phyloP scores from a whole-genome alignment of 2,797 vertebrate genomes.

The Coilia nasus region DNA sequence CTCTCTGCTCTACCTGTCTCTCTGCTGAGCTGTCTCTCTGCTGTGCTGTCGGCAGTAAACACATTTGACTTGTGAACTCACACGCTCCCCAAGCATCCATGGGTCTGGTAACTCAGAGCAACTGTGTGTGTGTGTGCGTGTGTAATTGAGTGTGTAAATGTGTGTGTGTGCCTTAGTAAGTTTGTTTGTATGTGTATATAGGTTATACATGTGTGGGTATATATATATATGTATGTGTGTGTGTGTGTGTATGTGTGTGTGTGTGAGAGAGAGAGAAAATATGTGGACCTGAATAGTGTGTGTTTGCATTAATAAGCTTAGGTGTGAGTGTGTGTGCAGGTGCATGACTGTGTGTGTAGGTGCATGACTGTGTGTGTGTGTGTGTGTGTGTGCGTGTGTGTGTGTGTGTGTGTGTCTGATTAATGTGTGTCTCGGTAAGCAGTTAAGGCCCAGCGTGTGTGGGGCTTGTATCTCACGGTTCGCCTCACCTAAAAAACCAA shows the following conservation, averaged over 20 bases:
- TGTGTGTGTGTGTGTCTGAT: background rate
- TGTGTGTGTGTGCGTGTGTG: conserved; percentile 9
- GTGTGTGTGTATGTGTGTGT: background rate
- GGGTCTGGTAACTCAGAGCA: background rate
- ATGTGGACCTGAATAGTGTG: background rate
- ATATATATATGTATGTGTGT: background rate
- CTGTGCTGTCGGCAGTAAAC: background rate
- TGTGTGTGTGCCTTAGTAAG: background rate
- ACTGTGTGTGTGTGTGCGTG: conserved; percentile 4
- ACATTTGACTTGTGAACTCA: background rate
- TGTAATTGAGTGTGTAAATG: background rate
- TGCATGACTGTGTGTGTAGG: background rate
- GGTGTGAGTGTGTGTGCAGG: background rate
- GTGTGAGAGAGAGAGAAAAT: too few relatives aligned
- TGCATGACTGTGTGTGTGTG: background rate
- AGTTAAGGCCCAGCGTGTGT: conserved; percentile 3
- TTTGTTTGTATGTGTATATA: background rate
- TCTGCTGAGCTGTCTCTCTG: too few relatives aligned
- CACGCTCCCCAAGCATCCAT: background rate
- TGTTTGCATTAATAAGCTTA: background rate
- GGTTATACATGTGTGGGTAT: too few relatives aligned
- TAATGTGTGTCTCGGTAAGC: background rate
- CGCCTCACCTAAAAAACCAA: background rate
- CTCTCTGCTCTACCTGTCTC: too few relatives aligned
- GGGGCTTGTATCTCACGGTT: background rate